These are phyloP conservation scores for Heterodera filipjevi DNA, from an alignment of 2,888 invertebrate genomes.

Conservation along the genomic window DNA sequence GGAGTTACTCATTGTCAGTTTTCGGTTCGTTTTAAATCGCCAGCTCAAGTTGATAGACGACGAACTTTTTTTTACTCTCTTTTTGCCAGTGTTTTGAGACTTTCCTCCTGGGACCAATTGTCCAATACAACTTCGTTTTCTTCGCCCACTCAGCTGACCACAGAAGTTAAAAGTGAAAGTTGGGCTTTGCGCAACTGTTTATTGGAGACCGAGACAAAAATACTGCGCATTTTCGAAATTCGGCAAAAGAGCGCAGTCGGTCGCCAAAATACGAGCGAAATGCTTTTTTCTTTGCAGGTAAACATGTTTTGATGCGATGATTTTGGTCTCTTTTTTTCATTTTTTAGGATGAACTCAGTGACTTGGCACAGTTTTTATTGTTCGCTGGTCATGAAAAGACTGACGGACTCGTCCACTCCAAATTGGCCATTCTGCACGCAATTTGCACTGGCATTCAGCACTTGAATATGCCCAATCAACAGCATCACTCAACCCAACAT, in stretches of 20 bases:
- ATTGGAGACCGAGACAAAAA: conserved; percentile 24
- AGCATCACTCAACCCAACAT: background rate
- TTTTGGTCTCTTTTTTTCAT: background rate
- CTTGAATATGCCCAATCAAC: conserved; percentile 10
- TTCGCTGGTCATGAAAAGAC: background rate
- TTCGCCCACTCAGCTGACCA: background rate
- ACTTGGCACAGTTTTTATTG: conserved; percentile 21
- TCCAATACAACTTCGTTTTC: background rate
- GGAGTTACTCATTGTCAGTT: no score
- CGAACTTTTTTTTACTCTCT: background rate
- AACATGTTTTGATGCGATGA: background rate
- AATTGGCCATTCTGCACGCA: conserved; percentile 23
- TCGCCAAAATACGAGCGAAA: conserved; percentile 18
- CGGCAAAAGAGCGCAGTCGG: background rate
- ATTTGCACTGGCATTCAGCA: conserved; percentile 27
- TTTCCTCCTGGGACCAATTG: conserved; percentile 35
- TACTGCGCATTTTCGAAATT: conserved; percentile 17
- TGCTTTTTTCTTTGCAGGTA: conserved; percentile 21
- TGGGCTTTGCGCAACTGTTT: conserved; percentile 28
- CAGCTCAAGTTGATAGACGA: no score
- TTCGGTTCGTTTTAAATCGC: no score
- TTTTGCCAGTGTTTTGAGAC: conserved; percentile 23
- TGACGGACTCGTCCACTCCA: conserved; percentile 21
- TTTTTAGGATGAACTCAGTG: conserved; percentile 22
- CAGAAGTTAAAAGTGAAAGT: background rate